Evolutionary conservation across 2,888 invertebrate genomes (phyloP), one percentile per base, ranked within the genome.

Genomic region (Callimorpha dominula): DNA sequence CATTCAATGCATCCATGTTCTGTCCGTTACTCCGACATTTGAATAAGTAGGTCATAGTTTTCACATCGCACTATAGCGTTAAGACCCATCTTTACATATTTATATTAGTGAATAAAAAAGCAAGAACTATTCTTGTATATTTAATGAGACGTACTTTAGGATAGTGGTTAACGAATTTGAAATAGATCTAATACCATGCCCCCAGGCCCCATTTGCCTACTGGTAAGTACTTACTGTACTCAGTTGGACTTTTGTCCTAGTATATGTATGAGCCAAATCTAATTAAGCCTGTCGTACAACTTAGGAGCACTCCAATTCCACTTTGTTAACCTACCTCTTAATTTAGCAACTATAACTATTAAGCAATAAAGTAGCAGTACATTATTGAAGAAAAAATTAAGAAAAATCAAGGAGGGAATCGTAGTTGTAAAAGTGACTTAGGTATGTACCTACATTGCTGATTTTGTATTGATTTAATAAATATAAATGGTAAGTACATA

Each of bases 1-100:
- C 69, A 69, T 75, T 74, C 74, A 82, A 77, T 79, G 77, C 73
- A 66, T 62, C 74, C 72, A 75, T 78, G 72, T 75, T 75, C 71
- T 73, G 67, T 70, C 74, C 68, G 76, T 77, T 82, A 75, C 74
- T 75, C 72, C 31, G 65, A 82, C 75, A 80, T 78, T 83, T 70
- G 20, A 63, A 40, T 42, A 66, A 52, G 52, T 81, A 77, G 80
- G 80, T 84, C 84, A 78, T 50, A 66, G 69, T 52, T 31, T 31
- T 57, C 4, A 17, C 3, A 65, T 46, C 65, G 57, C 17, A 43
- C 12, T 20, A 43, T 42, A 68, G 57, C 12, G 57, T 6, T 17
- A 15, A 4, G 17, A 40, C 9, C 20, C 20, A 4, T 57, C 20
- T 12, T 57, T 46, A 46, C 8, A 46, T 8, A 31, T 1, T 31